Conservation (phyloP, 2,797 vertebrate genomes). For the Streptopelia turtur region DNA sequence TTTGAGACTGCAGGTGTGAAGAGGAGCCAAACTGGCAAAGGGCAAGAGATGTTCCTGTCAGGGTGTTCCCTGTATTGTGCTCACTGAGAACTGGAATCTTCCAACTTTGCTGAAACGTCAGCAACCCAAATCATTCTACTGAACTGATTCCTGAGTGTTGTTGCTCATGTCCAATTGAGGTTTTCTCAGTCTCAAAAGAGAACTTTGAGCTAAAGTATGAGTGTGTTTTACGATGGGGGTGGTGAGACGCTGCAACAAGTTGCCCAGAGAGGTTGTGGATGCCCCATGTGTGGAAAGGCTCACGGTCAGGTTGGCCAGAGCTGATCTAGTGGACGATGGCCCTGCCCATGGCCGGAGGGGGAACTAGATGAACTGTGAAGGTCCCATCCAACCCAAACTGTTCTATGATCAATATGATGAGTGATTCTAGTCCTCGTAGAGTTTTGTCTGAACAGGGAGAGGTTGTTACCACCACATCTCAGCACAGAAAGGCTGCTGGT, state of each 20-base stretch:
- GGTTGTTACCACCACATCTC: accelerated
- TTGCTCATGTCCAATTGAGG: not conserved
- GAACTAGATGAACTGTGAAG: not conserved
- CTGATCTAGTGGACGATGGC: not conserved
- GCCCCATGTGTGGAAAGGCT: not conserved
- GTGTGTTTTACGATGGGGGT: not conserved
- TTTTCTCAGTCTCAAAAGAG: not conserved
- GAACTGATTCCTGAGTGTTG: not conserved
- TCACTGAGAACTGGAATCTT: not conserved
- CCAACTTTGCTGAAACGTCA: not conserved
- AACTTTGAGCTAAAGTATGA: not conserved
- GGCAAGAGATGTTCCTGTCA: not conserved
- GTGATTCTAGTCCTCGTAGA: not conserved
- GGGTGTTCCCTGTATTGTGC: not conserved
- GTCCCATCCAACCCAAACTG: not conserved
- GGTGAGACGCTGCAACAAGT: not conserved
- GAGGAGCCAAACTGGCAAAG: not conserved
- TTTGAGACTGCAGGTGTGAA: not conserved
- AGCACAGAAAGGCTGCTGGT: not conserved
- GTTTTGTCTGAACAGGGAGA: not conserved
- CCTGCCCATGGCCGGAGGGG: not conserved
- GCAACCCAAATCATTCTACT: not conserved
- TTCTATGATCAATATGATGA: not conserved
- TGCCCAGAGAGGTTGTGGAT: no score
- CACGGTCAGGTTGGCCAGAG: no score